Conservation (phyloP, 2,797 vertebrate species). For the Cephalopachus bancanus region DNA sequence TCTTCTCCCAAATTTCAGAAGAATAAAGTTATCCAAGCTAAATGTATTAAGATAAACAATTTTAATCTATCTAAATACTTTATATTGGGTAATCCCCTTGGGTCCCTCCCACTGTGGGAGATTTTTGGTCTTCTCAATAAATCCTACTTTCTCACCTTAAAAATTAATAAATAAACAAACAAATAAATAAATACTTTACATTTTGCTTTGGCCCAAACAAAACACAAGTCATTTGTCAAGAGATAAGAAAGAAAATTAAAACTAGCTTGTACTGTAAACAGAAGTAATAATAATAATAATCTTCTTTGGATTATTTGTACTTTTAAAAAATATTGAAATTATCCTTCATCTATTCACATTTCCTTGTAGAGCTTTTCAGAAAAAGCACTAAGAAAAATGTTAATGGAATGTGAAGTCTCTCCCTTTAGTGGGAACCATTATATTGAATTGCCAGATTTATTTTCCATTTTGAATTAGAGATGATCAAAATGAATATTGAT, state of each 20-base stretch:
- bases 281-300: constrained; percentile 34
- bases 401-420: not conserved
- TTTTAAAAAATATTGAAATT: not conserved
- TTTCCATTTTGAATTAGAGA: constrained; percentile 62
- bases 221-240: constrained; percentile 53
- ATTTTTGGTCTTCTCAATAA: no score
- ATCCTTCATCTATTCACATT: not conserved
- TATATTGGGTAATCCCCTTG: not conserved
- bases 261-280: constrained; percentile 50
- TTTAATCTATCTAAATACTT: constrained; percentile 63
- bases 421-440: not conserved
- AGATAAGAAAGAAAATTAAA: constrained; percentile 64
- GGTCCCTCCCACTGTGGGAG: no score
- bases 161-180: no score
- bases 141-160: no score
- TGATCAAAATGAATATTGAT: constrained; percentile 4
- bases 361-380: not conserved
- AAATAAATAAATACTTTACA: not conserved
- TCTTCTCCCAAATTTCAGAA: not conserved
- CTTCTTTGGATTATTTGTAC: constrained; percentile 49
- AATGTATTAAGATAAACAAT: constrained; percentile 19
- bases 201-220: constrained; percentile 42
- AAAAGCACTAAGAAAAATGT: not conserved
- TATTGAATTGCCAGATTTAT: constrained; percentile 20
- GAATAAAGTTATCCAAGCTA: constrained; percentile 5